Conservation (phyloP, 1,140 invertebrate genomes). For the Scylla paramamosain region DNA sequence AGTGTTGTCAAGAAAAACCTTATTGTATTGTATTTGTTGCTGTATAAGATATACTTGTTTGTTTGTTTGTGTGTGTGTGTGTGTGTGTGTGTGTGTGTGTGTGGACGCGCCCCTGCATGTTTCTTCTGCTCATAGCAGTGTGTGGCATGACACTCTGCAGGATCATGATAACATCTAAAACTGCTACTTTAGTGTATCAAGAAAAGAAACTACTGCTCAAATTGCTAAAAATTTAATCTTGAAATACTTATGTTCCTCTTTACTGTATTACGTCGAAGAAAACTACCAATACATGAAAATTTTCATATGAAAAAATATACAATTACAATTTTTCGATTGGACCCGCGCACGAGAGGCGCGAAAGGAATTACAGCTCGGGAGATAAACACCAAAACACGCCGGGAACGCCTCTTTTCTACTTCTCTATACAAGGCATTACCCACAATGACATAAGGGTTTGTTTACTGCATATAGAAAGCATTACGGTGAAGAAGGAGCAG, state of each 20-base stretch:
- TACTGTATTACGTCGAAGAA: neutral
- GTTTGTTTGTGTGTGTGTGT: neutral
- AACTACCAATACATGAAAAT: neutral
- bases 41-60: too few species aligned
- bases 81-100: neutral
- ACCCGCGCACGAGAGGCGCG: neutral
- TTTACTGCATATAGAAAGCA: constrained; percentile 70
- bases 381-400: constrained; percentile 29
- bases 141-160: neutral
- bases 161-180: neutral
- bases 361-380: neutral
- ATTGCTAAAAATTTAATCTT: neutral
- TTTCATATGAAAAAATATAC: neutral
- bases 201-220: neutral
- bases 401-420: constrained; percentile 33
- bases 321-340: constrained; percentile 1
- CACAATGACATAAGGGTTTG: constrained; percentile 31
- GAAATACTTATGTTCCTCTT: neutral
- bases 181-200: neutral
- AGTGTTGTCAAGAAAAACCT: too few species aligned
- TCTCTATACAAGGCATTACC: constrained; percentile 63
- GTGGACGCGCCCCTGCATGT: neutral
- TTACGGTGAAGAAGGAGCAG: constrained; percentile 42
- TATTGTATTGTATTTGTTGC: too few species aligned
- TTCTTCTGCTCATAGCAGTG: neutral